phyloP scores from a whole-genome alignment of 2,888 invertebrate species.

The Ferrisia virgata region DNA sequence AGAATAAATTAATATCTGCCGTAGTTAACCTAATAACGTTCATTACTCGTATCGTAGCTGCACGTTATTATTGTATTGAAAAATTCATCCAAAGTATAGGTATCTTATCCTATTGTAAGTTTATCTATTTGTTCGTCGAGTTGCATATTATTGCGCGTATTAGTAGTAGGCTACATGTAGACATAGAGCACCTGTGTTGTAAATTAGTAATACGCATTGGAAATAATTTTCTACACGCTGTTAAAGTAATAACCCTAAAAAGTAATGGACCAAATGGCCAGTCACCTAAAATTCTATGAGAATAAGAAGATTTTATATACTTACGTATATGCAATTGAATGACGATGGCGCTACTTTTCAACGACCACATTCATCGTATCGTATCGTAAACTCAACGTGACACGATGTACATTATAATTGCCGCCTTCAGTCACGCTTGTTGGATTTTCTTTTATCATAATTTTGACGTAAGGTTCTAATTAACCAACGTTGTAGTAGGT shows the following conservation, averaged over 20 bases:
- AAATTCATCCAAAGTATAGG: no score
- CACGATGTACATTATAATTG: no score
- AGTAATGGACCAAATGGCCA: not conserved
- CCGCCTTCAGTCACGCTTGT: not conserved
- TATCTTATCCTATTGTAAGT: no score
- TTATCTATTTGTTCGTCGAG: no score
- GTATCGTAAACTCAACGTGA: not conserved
- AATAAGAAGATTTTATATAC: not conserved
- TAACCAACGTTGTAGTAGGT: not conserved
- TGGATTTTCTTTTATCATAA: slow-evolving; percentile 4
- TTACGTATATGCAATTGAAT: not conserved
- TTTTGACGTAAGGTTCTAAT: slow-evolving; percentile 12
- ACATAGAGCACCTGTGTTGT: no score
- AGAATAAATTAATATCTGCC: not conserved
- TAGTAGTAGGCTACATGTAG: no score
- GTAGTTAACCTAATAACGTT: not conserved
- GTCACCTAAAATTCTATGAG: not conserved
- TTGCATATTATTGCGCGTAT: no score
- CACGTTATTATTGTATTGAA: not conserved
- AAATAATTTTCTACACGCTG: not conserved
- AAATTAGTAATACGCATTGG: not conserved
- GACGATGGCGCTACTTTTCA: not conserved
- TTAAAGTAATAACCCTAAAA: not conserved
- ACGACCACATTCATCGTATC: not conserved
- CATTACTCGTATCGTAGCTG: not conserved